Base-by-base conservation (phyloP, 2,797 vertebrate species). In the Decapterus maruadsi region DNA sequence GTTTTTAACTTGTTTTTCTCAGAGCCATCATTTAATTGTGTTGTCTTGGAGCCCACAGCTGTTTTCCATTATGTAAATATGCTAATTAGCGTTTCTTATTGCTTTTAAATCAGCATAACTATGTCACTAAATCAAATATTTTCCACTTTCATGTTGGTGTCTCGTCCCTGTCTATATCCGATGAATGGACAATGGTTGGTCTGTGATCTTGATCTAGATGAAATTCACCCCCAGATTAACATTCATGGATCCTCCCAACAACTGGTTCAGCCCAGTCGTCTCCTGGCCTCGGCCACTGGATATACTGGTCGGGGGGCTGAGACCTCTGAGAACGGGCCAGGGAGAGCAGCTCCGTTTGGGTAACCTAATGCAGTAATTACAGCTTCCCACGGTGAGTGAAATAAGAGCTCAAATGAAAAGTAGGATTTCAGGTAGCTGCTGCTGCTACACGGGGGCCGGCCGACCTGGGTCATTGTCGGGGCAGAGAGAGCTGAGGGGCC, bases 301-400 rank as follows among this genome's bases (percentile, higher is more conserved):
- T 82, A 29, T 29, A n/a, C 72, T 77, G 70, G 46, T 65, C 6
- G 7, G 46, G 59, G 70, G 72, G 77, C 53, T 71, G 29, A 84
- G 74, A 71, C 78, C 63, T 84, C 73, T 87, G 87, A 88, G 86
- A 87, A 79, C 58, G 36, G 69, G 77, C 53, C 58, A 43, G 57
- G 65, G 54, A 53, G 68, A 74, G 76, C 77, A 63, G 79, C 72
- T 84, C 80, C 50, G 55, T 82, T 61, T 53, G 42, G 51, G 91
- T 87, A 94, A 93, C 91, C 83, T 72, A 90, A 93, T 63, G 81
- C 90, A 61, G 42, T 91, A 94, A 94, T 94, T 91, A 93, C 87
- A 87, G 88, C 88, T 90, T 91, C 91, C 90, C 90, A 93, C 89
- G 78, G 58, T 67, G 84, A 69, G 80, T 89, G 93, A 94, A 94